These are phyloP conservation scores for Heliconius nattereri DNA, from an alignment of 1,140 invertebrate species.

Conservation along the genomic window DNA sequence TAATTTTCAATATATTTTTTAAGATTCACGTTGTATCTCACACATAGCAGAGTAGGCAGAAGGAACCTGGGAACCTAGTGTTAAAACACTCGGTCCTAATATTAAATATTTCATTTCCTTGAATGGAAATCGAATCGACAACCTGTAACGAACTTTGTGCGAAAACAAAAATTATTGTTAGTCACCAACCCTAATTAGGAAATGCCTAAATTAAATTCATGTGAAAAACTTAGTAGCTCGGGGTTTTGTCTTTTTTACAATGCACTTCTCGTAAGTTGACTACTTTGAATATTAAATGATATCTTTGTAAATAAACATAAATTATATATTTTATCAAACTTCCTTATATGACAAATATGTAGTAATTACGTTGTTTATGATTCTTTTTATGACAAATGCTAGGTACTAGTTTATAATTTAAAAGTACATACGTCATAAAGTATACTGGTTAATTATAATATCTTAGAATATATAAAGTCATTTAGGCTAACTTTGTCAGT, in stretches of 20 bases:
- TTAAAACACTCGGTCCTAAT: too few species aligned
- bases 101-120: too few species aligned
- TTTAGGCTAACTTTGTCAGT: too few species aligned
- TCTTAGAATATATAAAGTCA: neutral
- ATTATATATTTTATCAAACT: conserved; percentile 19
- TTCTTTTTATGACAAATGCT: neutral
- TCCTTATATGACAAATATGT: conserved; percentile 23
- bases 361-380: neutral
- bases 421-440: too few species aligned
- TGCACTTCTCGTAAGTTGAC: neutral
- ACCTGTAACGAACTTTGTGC: too few species aligned
- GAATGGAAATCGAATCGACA: too few species aligned
- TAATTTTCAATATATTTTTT: too few species aligned
- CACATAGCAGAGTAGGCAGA: too few species aligned
- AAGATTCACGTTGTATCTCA: too few species aligned
- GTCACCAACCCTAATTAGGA: conserved; percentile 6
- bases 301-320: neutral
- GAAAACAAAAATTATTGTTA: too few species aligned
- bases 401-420: neutral
- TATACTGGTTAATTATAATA: neutral
- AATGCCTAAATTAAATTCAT: conserved; percentile 9
- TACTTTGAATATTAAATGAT: conserved; percentile 1
- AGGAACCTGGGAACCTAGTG: too few species aligned
- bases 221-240: neutral
- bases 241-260: conserved; percentile 5